Evolutionary conservation across 2,888 invertebrate genomes (phyloP).

Genomic region (Tromatobia lineatoria): DNA sequence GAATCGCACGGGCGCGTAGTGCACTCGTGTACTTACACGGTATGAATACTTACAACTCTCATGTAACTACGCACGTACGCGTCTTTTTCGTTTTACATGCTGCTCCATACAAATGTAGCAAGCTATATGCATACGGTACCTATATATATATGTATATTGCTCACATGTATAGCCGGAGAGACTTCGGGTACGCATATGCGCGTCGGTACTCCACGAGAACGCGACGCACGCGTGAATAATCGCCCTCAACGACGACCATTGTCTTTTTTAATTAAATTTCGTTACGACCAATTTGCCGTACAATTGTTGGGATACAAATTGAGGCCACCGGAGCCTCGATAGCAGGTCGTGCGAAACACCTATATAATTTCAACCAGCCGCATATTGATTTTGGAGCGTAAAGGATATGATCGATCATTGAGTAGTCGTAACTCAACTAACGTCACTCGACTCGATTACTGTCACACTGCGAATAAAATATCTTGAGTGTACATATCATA

Average conservation of each 20-base stretch:
- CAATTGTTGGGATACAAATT: slow-evolving; percentile 68
- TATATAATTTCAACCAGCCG: slow-evolving; percentile 4
- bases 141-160: slow-evolving; percentile 25
- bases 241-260: slow-evolving; percentile 71
- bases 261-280: slow-evolving; percentile 77
- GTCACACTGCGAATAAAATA: neutral
- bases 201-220: slow-evolving; percentile 57
- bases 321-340: slow-evolving; percentile 54
- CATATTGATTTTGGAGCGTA: slow-evolving; percentile 17
- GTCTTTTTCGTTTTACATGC: slow-evolving; percentile 18
- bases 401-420: slow-evolving; percentile 34
- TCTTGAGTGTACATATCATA: neutral
- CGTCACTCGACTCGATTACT: neutral
- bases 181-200: slow-evolving; percentile 49
- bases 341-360: slow-evolving; percentile 16
- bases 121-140: neutral
- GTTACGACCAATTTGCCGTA: slow-evolving; percentile 74
- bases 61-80: slow-evolving; percentile 17
- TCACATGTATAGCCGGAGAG: slow-evolving; percentile 25
- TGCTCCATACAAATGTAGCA: slow-evolving; percentile 9
- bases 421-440: slow-evolving; percentile 20
- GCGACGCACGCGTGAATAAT: slow-evolving; percentile 73
- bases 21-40: slow-evolving; percentile 34
- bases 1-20: slow-evolving; percentile 23
- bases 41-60: slow-evolving; percentile 17